Percentiles rank a stretch among this genome's conserved stretches.
Conservation (phyloP, 2,113 vertebrate species). For the Antechinus flavipes region DNA sequence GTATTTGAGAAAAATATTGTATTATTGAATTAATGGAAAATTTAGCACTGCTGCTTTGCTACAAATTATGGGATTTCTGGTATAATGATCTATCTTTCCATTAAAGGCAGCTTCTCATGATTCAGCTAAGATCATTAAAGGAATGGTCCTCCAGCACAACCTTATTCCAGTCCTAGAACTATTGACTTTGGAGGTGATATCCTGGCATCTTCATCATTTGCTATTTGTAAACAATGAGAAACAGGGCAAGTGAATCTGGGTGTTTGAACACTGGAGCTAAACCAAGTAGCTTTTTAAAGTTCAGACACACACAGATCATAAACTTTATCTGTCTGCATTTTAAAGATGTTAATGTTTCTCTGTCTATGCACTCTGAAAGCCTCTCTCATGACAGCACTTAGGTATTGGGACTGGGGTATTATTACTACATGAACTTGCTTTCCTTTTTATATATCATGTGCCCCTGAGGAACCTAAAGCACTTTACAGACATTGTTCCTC, state of each 20-base stretch:
- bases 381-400: conserved; percentile 2
- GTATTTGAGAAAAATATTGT: conserved; percentile 56
- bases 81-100: conserved; percentile 9
- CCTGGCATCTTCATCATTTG: conserved; percentile 1
- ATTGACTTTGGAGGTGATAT: conserved; percentile 1
- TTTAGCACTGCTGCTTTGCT: conserved; percentile 31
- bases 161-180: conserved; percentile 21
- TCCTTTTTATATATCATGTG: conserved; percentile 21
- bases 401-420: background rate
- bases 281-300: background rate
- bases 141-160: background rate
- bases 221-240: conserved; percentile 38
- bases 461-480: conserved; percentile 12
- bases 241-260: background rate
- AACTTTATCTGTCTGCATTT: conserved; percentile 1
- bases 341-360: conserved; percentile 15
- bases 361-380: background rate
- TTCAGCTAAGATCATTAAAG: conserved; percentile 1
- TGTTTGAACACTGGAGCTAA: background rate
- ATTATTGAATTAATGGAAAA: conserved; percentile 57
- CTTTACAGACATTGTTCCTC: background rate
- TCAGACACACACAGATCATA: background rate
- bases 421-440: conserved; percentile 23
- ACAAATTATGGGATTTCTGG: conserved; percentile 21
- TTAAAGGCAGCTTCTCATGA: background rate